phyloP scores from a whole-genome alignment of 2,113 vertebrate genomes.

The Ceyx melanurus region DNA sequence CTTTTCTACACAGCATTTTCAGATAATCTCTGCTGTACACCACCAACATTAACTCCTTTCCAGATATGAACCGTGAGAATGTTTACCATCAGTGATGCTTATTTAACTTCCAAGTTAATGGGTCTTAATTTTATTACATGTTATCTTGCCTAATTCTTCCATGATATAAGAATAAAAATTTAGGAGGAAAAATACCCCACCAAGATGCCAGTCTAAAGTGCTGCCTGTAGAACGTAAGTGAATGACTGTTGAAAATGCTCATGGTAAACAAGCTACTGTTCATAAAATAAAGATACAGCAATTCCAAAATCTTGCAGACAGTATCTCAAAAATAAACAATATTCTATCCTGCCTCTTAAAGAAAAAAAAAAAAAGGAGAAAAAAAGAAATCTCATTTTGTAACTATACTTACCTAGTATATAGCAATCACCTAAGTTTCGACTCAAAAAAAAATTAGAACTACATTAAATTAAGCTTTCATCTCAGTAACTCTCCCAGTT shows the following conservation, averaged over 20 bases:
- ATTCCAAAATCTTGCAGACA: neutral
- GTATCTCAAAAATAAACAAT: neutral
- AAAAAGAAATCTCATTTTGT: neutral
- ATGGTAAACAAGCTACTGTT: neutral
- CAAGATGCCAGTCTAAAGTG: neutral
- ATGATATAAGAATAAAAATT: neutral
- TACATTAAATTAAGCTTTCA: neutral
- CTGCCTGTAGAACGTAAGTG: neutral
- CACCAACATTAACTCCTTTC: neutral
- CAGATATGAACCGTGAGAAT: neutral
- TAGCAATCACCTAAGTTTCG: neutral
- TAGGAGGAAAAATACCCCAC: neutral
- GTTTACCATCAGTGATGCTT: neutral
- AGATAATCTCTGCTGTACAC: neutral
- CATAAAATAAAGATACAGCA: neutral
- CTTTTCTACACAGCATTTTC: neutral
- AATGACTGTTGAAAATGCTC: neutral
- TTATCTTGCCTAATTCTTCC: neutral
- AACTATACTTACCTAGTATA: slow-evolving; percentile 1
- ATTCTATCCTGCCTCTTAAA: neutral
- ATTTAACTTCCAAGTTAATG: neutral
- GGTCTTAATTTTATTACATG: neutral
- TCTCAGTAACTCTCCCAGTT: neutral
- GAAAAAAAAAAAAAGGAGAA: too few relatives aligned
- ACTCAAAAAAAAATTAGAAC: neutral